Evolutionary conservation across 2,797 vertebrate genomes (phyloP), one percentile per base, ranked within the genome.

Genomic region (Acanthurus leucopareius): DNA sequence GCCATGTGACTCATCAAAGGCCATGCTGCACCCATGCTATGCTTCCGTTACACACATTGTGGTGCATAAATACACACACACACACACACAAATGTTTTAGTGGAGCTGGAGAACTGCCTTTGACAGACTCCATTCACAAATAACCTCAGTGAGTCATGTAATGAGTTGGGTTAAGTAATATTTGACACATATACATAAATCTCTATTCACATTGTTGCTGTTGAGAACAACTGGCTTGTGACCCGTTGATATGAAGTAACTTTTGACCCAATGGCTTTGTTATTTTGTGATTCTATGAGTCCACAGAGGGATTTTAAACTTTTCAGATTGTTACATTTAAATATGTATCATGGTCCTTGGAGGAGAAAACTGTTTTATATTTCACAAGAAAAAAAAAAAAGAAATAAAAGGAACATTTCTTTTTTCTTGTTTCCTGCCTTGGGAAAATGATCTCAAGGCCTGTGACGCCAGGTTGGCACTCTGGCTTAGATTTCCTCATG

Each of bases 1-100:
- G 75, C 69, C 73, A 80, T 83, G 88, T 96, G 95, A 96, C 85
- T 96, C 95, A 96, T 88, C 90, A 78, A 82, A 89, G 84, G 74
- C 81, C 70, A 58, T 47, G 83, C 91, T 91, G 86, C 91, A 83
- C 92, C 90, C 90, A 85, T 68, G 84, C 80, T 84, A 83, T 78
- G 69, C 90, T 88, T 79, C 75, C 45, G 54, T 75, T 81, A 84
- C 74, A 83, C 81, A 79, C 44, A 75, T 70, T 75, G 69, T 70
- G 60, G 67, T 42, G 45, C 5, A 2, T 58, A 58, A 63, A 67
- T 40, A 42, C 45, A 32, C 70, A 65, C 61, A 72, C 68, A 67
- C 45, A 38, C 70, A 69, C 61, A 72, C 77, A 62, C 81, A 69
- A 53, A 53, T 17, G 10, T 49, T 59, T 75, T 15, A 52, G 68